phyloP scores from a whole-genome alignment of 2,888 invertebrate genomes.

The Epirrhoe alternata region DNA sequence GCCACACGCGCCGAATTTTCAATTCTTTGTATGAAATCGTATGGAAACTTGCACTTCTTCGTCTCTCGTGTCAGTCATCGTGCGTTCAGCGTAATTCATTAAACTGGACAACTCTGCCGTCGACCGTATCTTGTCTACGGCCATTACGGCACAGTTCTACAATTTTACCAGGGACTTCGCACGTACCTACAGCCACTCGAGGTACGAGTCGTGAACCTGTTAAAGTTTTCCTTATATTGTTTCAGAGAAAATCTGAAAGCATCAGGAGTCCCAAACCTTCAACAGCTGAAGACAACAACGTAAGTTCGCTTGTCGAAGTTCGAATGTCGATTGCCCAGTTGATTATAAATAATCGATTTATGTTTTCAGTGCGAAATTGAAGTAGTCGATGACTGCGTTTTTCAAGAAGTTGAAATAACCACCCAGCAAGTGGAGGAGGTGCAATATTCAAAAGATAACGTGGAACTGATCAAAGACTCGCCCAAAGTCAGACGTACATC shows the following conservation, averaged over 20 bases:
- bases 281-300: conserved; percentile 21
- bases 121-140: too few species aligned
- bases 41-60: too few species aligned
- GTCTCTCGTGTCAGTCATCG: too few species aligned
- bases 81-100: too few species aligned
- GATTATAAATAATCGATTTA: background rate
- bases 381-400: conserved; percentile 44
- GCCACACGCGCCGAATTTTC: too few species aligned
- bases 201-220: too few species aligned
- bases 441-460: conserved; percentile 13
- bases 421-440: background rate
- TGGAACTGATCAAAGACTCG: conserved; percentile 25
- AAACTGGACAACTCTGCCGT: too few species aligned
- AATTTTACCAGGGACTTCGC: too few species aligned
- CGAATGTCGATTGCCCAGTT: background rate
- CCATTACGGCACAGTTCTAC: too few species aligned
- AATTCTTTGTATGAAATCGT: too few species aligned
- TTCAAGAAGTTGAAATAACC: conserved; percentile 34
- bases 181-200: background rate
- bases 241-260: conserved; percentile 40
- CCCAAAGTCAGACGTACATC: background rate
- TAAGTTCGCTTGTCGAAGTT: too few species aligned
- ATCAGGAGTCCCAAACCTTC: conserved; percentile 33
- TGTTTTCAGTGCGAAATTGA: conserved; percentile 48
- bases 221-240: background rate